phyloP scores from a whole-genome alignment of 1,140 invertebrate species.

The Meteorus sp. region DNA sequence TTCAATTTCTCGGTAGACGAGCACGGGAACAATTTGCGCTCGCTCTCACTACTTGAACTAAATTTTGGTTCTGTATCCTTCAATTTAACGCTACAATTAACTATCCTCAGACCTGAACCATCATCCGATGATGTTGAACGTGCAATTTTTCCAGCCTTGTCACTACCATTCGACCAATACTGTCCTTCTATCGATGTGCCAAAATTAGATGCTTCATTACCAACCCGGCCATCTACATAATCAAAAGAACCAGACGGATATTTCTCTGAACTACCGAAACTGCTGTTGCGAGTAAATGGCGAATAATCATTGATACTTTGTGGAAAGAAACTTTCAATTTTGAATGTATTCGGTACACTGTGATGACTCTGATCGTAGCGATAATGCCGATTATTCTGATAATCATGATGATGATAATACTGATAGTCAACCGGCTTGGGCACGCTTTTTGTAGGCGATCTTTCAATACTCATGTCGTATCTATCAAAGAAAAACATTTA shows the following conservation, averaged over 20 bases:
- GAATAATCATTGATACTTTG: constrained; percentile 45
- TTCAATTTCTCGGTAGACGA: constrained; percentile 46
- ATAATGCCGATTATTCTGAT: constrained; percentile 16
- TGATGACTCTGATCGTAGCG: neutral
- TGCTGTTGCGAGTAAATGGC: constrained; percentile 37
- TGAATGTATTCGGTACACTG: constrained; percentile 25
- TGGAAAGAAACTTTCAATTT: constrained; percentile 46
- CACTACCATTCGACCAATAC: constrained; percentile 10
- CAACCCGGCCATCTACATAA: constrained; percentile 43
- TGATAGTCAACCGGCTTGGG: constrained; percentile 34
- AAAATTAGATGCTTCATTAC: constrained; percentile 27
- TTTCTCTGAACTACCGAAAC: constrained; percentile 39
- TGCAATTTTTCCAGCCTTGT: constrained; percentile 8
- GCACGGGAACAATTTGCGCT: constrained; percentile 41
- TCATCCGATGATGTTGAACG: constrained; percentile 46
- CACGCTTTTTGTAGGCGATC: constrained; percentile 36
- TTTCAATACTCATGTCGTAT: constrained; percentile 45
- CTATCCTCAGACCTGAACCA: constrained; percentile 39
- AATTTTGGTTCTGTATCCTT: constrained; percentile 41
- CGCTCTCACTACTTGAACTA: constrained; percentile 47
- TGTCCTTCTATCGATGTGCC: constrained; percentile 33
- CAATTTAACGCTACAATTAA: constrained; percentile 32
- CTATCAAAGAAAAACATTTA: too few relatives aligned
- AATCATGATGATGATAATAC: constrained; percentile 11
- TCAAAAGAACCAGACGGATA: constrained; percentile 43